These are phyloP conservation scores for Taxidea taxus DNA, from an alignment of 2,113 vertebrate species.

Conservation along the genomic window DNA sequence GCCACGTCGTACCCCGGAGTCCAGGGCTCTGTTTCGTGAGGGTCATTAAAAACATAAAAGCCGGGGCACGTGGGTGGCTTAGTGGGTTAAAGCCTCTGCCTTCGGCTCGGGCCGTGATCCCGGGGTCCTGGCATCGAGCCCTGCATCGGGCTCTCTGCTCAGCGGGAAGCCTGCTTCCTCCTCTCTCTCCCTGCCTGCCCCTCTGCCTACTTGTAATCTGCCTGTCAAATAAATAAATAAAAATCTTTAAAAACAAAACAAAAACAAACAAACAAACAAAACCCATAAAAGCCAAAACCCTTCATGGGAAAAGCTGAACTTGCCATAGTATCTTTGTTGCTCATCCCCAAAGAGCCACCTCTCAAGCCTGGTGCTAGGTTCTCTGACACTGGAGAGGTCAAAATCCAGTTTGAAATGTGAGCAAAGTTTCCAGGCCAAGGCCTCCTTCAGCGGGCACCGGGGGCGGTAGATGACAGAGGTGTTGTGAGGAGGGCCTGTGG, in stretches of 20 bases:
- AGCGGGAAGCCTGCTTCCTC: too few species aligned
- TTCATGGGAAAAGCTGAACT: not conserved
- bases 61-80: too few species aligned
- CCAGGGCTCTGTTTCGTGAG: not conserved
- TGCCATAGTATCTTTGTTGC: not conserved
- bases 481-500: not conserved
- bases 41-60: not conserved
- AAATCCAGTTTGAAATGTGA: not conserved
- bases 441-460: rapidly evolving
- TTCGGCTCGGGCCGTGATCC: too few species aligned
- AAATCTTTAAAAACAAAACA: too few species aligned
- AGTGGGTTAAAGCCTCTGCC: too few species aligned
- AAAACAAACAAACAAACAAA: too few species aligned
- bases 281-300: not conserved
- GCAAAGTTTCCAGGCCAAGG: not conserved
- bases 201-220: too few species aligned
- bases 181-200: too few species aligned
- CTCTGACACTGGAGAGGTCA: rapidly evolving
- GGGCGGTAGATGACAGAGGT: rapidly evolving
- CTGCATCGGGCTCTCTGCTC: too few species aligned
- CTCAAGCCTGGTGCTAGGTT: not conserved
- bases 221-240: too few species aligned
- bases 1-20: not conserved
- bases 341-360: not conserved
- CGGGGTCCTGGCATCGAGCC: too few species aligned